A percentile compares a stretch with the other conserved stretches of the same genome.
These are phyloP conservation scores for Yponomeuta plumbellus DNA, from an alignment of 2,888 invertebrate genomes.

Conservation along the genomic window DNA sequence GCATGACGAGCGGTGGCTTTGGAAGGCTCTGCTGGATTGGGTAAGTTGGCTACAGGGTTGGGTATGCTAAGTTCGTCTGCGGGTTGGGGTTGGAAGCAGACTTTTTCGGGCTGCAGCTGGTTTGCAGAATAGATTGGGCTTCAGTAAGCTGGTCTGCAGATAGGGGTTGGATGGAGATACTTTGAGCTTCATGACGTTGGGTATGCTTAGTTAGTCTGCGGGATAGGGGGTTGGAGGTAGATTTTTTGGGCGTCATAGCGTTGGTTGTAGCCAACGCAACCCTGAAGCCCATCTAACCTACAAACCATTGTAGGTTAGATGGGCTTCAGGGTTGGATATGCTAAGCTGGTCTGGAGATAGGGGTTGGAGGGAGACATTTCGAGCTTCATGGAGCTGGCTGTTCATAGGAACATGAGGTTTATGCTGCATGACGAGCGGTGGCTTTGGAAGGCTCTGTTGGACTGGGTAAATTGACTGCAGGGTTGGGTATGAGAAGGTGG, in stretches of 20 bases:
- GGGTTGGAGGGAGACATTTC: conserved; percentile 88
- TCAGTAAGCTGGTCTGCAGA: too few species aligned
- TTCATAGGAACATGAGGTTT: conserved; percentile 92
- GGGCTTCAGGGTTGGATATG: conserved; percentile 86
- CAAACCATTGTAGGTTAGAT: too few species aligned
- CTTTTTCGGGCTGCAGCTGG: too few species aligned
- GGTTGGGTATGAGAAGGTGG: background rate
- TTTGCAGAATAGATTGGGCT: too few species aligned
- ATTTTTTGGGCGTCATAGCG: too few species aligned
- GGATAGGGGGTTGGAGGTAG: too few species aligned
- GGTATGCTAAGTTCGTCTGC: background rate
- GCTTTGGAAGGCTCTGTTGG: conserved; percentile 53
- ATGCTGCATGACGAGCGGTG: conserved; percentile 92
- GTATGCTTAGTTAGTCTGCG: too few species aligned
- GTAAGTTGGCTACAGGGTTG: background rate
- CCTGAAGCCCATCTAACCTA: too few species aligned
- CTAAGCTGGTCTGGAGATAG: conserved; percentile 95
- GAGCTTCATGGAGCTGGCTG: conserved; percentile 92
- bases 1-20: conserved; percentile 84
- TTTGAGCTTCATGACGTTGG: too few species aligned
- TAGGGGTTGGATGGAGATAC: too few species aligned
- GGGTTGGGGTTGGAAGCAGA: too few species aligned
- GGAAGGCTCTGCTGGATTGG: conserved; percentile 88
- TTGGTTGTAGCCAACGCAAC: too few species aligned
- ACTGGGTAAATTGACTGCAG: background rate